These are phyloP conservation scores for Agriopis leucophaearia DNA, from an alignment of 2,888 invertebrate species.

Conservation along the genomic window DNA sequence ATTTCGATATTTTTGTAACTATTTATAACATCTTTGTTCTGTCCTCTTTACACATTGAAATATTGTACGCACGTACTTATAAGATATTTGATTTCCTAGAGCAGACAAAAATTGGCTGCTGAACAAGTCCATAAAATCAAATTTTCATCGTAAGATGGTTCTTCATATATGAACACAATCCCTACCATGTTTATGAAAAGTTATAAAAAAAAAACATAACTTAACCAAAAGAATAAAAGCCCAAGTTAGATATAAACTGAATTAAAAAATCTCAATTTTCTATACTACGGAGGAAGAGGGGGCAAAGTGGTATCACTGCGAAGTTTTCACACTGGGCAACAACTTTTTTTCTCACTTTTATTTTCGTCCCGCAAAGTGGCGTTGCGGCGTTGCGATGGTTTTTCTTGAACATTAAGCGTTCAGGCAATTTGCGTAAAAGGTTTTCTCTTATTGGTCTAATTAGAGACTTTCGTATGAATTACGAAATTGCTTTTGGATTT, in stretches of 20 bases:
- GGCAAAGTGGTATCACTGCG: slow-evolving; percentile 29
- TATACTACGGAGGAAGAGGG: slow-evolving; percentile 26
- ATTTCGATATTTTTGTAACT: too few relatives aligned
- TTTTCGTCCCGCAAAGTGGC: slow-evolving; percentile 57
- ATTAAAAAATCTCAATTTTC: slow-evolving; percentile 22
- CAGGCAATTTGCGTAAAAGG: slow-evolving; percentile 56
- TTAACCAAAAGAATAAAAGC: slow-evolving; percentile 21
- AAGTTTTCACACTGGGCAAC: slow-evolving; percentile 55
- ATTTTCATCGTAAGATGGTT: too few relatives aligned
- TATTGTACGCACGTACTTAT: too few relatives aligned
- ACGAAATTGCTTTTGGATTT: slow-evolving; percentile 14
- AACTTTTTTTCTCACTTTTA: slow-evolving; percentile 15
- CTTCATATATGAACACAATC: too few relatives aligned
- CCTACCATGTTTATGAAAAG: background rate
- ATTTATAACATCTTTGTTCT: too few relatives aligned
- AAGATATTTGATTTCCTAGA: too few relatives aligned
- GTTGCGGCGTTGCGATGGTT: slow-evolving; percentile 52
- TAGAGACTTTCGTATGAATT: slow-evolving; percentile 40
- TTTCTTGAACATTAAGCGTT: slow-evolving; percentile 59
- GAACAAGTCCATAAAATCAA: too few relatives aligned
- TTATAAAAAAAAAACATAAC: background rate
- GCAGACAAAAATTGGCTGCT: too few relatives aligned
- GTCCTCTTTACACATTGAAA: too few relatives aligned
- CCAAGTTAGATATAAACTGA: background rate
- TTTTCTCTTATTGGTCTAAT: slow-evolving; percentile 52